A percentile compares a stretch with the other conserved stretches of the same genome.
These are phyloP conservation scores for Drosophila obscura DNA, from an alignment of 1,140 invertebrate genomes.

Conservation along the genomic window DNA sequence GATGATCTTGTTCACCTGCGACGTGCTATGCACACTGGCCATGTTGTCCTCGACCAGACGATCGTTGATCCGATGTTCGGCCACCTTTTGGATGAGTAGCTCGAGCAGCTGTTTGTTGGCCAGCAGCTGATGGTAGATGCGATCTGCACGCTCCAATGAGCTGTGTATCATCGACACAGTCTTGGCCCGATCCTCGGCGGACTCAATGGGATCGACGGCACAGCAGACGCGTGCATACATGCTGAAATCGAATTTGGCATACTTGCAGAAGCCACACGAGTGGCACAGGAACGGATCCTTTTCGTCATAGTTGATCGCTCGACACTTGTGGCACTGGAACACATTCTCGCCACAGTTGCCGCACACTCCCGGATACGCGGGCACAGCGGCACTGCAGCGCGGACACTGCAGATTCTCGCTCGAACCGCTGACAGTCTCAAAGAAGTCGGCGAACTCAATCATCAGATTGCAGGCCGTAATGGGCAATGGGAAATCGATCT, in stretches of 20 bases:
- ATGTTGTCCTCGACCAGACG: constrained; percentile 84
- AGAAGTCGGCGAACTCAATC: constrained; percentile 99
- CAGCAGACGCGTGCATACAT: constrained; percentile 95
- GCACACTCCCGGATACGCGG: constrained; percentile 98
- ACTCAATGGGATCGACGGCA: constrained; percentile 98
- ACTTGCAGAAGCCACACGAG: constrained; percentile 99
- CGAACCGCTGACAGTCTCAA: constrained; percentile 92
- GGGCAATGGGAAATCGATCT: constrained; percentile 97
- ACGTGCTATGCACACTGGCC: constrained; percentile 84
- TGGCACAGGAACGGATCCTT: constrained; percentile 99
- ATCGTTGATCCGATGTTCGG: constrained; percentile 80
- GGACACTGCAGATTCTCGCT: constrained; percentile 98
- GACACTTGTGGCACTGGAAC: constrained; percentile 98
- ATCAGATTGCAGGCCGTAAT: constrained; percentile 99
- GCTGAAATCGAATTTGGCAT: constrained; percentile 99
- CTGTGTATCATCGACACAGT: constrained; percentile 95
- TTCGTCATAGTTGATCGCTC: constrained; percentile 99
- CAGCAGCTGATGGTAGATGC: constrained; percentile 95
- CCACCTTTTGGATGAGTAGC: constrained; percentile 82
- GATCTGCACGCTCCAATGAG: constrained; percentile 96
- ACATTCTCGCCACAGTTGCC: constrained; percentile 99
- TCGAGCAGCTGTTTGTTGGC: constrained; percentile 95
- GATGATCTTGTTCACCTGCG: constrained; percentile 92
- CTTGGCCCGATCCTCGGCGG: constrained; percentile 97
- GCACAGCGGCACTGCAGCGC: constrained; percentile 97